A percentile compares a stretch with the other conserved stretches of the same genome.
phyloP scores from a whole-genome alignment of 2,888 invertebrate species.

The Dasypogon diadema region DNA sequence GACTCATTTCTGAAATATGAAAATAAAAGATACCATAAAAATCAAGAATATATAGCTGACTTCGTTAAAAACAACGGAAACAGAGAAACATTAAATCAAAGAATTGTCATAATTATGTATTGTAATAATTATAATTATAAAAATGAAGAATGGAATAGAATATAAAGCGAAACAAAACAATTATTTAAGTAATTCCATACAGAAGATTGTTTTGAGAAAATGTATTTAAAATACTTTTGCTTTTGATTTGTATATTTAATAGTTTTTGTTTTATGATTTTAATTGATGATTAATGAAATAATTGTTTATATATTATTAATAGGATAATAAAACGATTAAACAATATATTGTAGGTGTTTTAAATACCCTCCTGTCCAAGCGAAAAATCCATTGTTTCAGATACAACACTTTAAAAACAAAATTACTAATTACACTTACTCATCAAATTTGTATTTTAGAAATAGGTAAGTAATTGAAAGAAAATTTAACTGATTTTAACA shows the following conservation, averaged over 20 bases:
- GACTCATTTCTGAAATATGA: background rate
- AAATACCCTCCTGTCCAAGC: no score
- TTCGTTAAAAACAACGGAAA: background rate
- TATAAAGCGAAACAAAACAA: background rate
- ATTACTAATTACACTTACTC: no score
- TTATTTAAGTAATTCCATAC: constrained; percentile 19
- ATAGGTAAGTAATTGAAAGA: no score
- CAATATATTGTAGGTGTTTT: background rate
- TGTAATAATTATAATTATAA: constrained; percentile 18
- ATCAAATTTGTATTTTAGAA: no score
- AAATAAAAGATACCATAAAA: background rate
- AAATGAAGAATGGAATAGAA: constrained; percentile 5
- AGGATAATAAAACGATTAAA: constrained; percentile 47
- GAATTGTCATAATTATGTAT: constrained; percentile 26
- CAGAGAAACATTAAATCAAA: constrained; percentile 22
- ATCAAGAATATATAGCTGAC: no score
- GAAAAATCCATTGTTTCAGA: no score
- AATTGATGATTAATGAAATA: constrained; percentile 21
- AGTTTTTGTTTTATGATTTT: constrained; percentile 29
- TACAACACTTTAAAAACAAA: no score
- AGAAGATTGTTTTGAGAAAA: constrained; percentile 5
- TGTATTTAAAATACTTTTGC: constrained; percentile 8
- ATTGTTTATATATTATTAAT: constrained; percentile 48
- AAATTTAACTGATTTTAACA: no score
- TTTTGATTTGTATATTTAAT: constrained; percentile 9